Evolutionary conservation across 2,888 invertebrate species (phyloP).

Genomic region (Timema cristinae): DNA sequence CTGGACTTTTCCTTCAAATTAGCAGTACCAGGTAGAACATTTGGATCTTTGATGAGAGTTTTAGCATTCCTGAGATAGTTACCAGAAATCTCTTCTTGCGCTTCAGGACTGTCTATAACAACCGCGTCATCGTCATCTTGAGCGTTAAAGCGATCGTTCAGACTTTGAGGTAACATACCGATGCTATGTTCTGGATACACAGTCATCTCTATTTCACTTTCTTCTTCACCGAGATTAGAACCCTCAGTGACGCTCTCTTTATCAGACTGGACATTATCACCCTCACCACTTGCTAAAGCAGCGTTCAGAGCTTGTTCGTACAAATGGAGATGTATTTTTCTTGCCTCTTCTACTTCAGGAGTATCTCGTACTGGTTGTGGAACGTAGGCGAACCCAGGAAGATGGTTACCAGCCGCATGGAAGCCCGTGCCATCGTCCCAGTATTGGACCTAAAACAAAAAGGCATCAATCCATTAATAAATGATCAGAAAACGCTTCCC

Average conservation of each 20-base stretch:
- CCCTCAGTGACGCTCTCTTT: constrained; percentile 27
- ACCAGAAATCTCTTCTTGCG: constrained; percentile 12
- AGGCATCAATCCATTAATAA: no score
- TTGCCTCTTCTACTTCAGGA: constrained; percentile 65
- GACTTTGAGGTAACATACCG: constrained; percentile 23
- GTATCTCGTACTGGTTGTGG: constrained; percentile 59
- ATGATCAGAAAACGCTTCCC: no score
- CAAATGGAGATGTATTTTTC: constrained; percentile 42
- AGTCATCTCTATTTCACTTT: constrained; percentile 46
- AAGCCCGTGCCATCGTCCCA: constrained; percentile 74
- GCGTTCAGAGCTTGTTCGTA: constrained; percentile 35
- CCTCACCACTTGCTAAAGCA: constrained; percentile 3
- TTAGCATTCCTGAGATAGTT: constrained; percentile 18
- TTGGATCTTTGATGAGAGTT: background rate
- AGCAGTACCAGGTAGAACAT: background rate
- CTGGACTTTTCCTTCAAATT: background rate
- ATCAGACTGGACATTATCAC: constrained; percentile 28
- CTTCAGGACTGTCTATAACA: constrained; percentile 28
- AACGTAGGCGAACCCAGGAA: constrained; percentile 32
- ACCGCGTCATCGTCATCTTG: constrained; percentile 30
- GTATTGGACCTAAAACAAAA: constrained; percentile 55
- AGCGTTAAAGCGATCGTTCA: constrained; percentile 27
- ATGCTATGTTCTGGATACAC: constrained; percentile 25
- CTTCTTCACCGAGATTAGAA: constrained; percentile 32
- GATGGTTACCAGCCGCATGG: constrained; percentile 66